Evolutionary conservation across 2,113 vertebrate genomes (phyloP).

Genomic region (Varanus komodoensis): DNA sequence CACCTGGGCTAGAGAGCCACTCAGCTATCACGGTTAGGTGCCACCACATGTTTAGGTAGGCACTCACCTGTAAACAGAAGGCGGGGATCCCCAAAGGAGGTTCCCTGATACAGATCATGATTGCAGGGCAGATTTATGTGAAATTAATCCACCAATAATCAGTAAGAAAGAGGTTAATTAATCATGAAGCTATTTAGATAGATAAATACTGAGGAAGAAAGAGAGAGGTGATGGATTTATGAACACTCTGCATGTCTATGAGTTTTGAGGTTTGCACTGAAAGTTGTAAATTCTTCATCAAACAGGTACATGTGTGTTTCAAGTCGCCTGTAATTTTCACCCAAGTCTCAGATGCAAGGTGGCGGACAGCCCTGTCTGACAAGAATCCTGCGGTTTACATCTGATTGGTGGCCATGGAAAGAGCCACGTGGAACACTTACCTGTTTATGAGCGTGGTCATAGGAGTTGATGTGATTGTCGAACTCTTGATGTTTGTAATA

Average conservation of each 20-base stretch:
- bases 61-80: neutral
- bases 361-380: neutral
- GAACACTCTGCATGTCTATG: neutral
- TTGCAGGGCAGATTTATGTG: neutral
- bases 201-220: too few relatives aligned
- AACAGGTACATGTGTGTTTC: neutral
- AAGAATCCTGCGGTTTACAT: neutral
- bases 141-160: neutral
- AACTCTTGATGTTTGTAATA: constrained; percentile 97
- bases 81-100: neutral
- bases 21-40: too few relatives aligned
- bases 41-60: neutral
- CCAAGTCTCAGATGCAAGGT: neutral
- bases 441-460: constrained; percentile 98
- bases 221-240: neutral
- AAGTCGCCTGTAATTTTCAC: neutral
- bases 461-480: constrained; percentile 99
- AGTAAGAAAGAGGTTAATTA: too few relatives aligned
- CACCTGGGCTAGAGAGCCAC: neutral
- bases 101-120: neutral
- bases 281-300: neutral
- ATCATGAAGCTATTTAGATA: too few relatives aligned
- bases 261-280: neutral
- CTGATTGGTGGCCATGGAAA: neutral
- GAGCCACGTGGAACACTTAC: constrained; percentile 71